Percentiles rank a stretch among this genome's conserved stretches.
phyloP scores from a whole-genome alignment of 2,888 invertebrate genomes.

The Scaeva pyrastri region DNA sequence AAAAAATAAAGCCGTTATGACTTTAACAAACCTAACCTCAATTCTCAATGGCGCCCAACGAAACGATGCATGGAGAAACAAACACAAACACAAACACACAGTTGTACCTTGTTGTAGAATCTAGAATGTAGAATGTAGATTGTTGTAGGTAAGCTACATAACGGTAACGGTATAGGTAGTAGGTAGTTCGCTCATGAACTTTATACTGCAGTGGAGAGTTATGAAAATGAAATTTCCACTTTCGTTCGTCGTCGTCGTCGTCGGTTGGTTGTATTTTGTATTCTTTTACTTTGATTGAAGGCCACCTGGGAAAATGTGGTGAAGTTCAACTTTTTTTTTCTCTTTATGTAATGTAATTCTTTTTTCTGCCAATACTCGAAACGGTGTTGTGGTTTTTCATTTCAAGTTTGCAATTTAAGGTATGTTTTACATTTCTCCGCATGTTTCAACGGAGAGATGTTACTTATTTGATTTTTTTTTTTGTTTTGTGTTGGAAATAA shows the following conservation, averaged over 20 bases:
- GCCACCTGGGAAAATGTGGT: constrained; percentile 50
- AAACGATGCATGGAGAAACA: constrained; percentile 50
- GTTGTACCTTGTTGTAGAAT: neutral
- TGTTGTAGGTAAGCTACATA: constrained; percentile 1
- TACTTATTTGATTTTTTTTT: neutral
- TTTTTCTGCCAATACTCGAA: constrained; percentile 18
- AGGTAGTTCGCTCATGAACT: constrained; percentile 62
- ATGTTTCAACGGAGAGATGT: neutral
- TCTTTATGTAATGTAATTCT: constrained; percentile 16
- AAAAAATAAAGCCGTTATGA: constrained; percentile 23
- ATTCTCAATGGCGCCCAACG: constrained; percentile 64
- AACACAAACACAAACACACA: constrained; percentile 56
- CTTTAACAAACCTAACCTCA: constrained; percentile 69
- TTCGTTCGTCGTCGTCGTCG: constrained; percentile 51
- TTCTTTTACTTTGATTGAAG: constrained; percentile 56
- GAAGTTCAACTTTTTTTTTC: constrained; percentile 41
- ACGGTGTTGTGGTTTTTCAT: constrained; percentile 30
- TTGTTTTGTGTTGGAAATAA: too few relatives aligned
- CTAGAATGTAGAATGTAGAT: too few relatives aligned
- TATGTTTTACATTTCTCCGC: neutral
- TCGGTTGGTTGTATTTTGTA: constrained; percentile 26
- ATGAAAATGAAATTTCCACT: constrained; percentile 75
- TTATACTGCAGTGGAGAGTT: constrained; percentile 74
- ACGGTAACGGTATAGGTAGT: neutral
- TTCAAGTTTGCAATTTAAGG: neutral